Evolutionary conservation across 2,113 vertebrate species (phyloP).

Genomic region (Myiagra hebetior): DNA sequence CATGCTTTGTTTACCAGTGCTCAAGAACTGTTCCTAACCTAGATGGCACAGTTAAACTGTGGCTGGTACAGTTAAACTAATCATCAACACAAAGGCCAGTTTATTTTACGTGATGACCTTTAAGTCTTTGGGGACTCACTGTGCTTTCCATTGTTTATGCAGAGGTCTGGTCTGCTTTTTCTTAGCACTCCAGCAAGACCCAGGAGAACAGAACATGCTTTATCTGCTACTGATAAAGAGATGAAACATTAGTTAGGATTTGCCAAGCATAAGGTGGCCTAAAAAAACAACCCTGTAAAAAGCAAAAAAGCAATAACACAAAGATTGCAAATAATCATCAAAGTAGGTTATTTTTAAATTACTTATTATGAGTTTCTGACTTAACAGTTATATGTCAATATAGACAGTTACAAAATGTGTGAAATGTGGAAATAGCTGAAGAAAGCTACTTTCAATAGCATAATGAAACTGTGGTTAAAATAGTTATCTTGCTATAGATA

Average conservation of each 20-base stretch:
- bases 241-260: not conserved
- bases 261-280: not conserved
- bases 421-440: not conserved
- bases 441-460: not conserved
- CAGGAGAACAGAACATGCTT: conserved; percentile 19
- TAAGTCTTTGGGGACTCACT: not conserved
- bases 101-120: conserved; percentile 8
- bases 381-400: not conserved
- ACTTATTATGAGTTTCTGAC: not conserved
- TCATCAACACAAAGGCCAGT: not conserved
- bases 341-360: not conserved
- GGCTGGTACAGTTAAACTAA: not conserved
- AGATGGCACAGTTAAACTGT: not conserved
- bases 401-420: not conserved
- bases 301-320: not conserved
- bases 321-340: not conserved
- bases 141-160: conserved; percentile 19
- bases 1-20: not conserved
- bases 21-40: not conserved
- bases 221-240: conserved; percentile 12
- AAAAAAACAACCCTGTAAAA: not conserved
- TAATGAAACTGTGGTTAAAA: not conserved
- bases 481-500: not conserved
- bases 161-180: not conserved
- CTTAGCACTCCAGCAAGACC: not conserved